Evolutionary conservation across 64 coral and sea anemone species (phyloP).

Genomic region (Trachythela sp.): DNA sequence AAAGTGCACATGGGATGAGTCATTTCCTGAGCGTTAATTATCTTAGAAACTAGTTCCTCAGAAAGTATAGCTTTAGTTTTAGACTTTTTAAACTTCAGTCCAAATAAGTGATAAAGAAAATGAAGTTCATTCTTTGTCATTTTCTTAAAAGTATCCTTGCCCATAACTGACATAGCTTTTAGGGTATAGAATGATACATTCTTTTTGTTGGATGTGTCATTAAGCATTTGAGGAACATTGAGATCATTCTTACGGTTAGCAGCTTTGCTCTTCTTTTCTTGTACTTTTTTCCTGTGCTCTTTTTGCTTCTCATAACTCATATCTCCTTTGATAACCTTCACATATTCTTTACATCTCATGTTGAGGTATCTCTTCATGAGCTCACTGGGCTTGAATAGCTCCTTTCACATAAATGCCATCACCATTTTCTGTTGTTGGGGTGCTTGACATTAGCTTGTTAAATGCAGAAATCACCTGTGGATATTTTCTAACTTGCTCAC

Average conservation of each 20-base stretch:
- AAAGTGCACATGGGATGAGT: not conserved
- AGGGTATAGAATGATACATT: not conserved
- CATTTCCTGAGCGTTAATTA: not conserved
- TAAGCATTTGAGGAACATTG: not conserved
- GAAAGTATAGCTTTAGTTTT: not conserved
- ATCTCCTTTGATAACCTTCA: slow-evolving; percentile 15
- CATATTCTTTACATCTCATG: slow-evolving; percentile 34
- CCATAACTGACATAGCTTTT: slow-evolving; percentile 8
- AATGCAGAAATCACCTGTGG: not conserved
- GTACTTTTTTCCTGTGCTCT: slow-evolving; percentile 33
- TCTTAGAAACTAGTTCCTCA: not conserved
- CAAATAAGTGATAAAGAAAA: slow-evolving; percentile 9
- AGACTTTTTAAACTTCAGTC: not conserved
- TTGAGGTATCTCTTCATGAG: slow-evolving; percentile 35
- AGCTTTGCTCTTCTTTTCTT: not conserved
- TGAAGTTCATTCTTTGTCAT: slow-evolving; percentile 26
- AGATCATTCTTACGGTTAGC: not conserved
- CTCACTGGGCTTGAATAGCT: not conserved
- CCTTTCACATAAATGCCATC: not conserved
- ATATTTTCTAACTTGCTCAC: slow-evolving; percentile 32
- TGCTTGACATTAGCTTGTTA: not conserved
- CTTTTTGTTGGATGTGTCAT: slow-evolving; percentile 23
- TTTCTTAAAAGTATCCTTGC: not conserved
- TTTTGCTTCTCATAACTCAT: slow-evolving; percentile 23
- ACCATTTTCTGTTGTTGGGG: not conserved